Evolutionary conservation across 2,888 invertebrate species (phyloP).

Genomic region (Nasonovia ribisnigri): DNA sequence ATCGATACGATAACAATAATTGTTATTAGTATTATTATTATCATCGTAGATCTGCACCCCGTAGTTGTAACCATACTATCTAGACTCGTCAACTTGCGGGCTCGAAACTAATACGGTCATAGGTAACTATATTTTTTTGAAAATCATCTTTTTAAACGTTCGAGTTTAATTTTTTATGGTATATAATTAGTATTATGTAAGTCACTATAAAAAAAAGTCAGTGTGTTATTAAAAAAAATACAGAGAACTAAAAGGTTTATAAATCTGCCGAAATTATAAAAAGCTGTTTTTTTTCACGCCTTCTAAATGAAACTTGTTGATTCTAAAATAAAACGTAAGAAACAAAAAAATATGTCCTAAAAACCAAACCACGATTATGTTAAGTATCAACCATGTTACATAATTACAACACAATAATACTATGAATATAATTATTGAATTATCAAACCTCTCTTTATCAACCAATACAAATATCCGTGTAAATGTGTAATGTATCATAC

Average conservation of each 20-base stretch:
- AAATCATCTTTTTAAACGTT: neutral
- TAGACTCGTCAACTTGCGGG: neutral
- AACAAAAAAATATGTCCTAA: neutral
- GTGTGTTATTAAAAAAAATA: neutral
- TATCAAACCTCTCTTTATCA: neutral
- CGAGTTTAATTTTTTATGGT: neutral
- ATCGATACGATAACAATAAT: neutral
- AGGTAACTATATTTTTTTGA: neutral
- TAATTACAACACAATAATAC: neutral
- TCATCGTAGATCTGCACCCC: neutral
- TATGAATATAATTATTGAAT: neutral
- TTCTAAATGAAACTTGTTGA: neutral
- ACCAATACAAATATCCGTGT: neutral
- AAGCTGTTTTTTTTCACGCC: neutral
- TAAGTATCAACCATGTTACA: neutral
- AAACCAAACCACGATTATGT: neutral
- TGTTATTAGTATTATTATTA: neutral
- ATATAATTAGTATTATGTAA: neutral
- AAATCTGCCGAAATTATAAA: neutral
- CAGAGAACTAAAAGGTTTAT: neutral
- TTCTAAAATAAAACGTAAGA: conserved; percentile 1
- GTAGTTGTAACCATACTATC: neutral
- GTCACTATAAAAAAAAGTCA: neutral
- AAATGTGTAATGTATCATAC: neutral
- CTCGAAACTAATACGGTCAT: neutral